phyloP scores from a whole-genome alignment of 2,113 vertebrate species.

The Perca flavescens region DNA sequence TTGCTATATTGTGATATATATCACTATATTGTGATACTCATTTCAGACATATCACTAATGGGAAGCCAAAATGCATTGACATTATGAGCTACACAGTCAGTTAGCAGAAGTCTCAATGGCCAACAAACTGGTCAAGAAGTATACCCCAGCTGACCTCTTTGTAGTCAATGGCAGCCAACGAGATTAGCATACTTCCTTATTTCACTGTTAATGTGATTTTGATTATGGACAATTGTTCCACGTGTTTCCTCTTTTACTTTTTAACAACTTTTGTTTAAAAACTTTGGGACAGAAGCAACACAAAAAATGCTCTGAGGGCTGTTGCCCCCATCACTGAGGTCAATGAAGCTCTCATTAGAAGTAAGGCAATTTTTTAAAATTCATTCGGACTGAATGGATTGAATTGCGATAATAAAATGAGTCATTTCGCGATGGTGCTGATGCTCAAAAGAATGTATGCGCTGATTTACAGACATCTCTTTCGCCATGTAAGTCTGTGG shows the following conservation, averaged over 20 bases:
- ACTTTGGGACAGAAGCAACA: conserved; percentile 1
- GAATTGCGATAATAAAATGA: too few species aligned
- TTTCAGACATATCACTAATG: background rate
- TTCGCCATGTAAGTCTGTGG: too few species aligned
- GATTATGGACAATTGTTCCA: conserved; percentile 44
- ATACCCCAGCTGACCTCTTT: conserved; percentile 15
- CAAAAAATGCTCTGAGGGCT: background rate
- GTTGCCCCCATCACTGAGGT: background rate
- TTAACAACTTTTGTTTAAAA: conserved; percentile 12
- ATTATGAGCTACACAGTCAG: background rate
- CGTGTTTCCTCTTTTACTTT: conserved; percentile 20
- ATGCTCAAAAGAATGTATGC: too few species aligned
- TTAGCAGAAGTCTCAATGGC: conserved; percentile 1
- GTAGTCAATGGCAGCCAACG: conserved; percentile 17
- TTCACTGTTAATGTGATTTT: conserved; percentile 37
- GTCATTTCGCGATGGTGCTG: too few species aligned
- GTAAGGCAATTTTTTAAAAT: too few species aligned
- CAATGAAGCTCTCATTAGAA: background rate
- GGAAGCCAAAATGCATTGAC: background rate
- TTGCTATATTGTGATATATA: background rate
- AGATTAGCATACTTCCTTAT: conserved; percentile 57
- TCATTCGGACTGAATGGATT: too few species aligned
- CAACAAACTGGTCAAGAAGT: background rate
- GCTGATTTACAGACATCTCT: too few species aligned
- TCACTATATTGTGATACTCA: background rate